These are phyloP conservation scores for Pharmacophagus antenor DNA, from an alignment of 2,888 invertebrate species.

Conservation along the genomic window DNA sequence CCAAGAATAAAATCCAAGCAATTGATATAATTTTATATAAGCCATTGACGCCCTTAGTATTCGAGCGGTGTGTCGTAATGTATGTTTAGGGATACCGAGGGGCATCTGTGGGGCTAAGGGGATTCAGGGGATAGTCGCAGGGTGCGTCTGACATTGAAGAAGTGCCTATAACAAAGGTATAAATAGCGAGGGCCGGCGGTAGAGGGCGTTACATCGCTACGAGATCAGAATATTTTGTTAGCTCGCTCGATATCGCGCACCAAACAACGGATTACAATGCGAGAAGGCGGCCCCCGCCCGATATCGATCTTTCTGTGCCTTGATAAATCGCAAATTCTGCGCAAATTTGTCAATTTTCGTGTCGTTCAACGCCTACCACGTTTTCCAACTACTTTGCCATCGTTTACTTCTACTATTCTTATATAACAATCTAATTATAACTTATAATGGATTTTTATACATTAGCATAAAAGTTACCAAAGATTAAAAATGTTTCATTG, in stretches of 20 bases:
- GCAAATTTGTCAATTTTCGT: conserved; percentile 54
- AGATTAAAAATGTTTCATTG: background rate
- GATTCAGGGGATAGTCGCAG: conserved; percentile 63
- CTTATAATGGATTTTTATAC: no score
- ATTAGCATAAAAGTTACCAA: background rate
- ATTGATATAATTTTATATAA: conserved; percentile 77
- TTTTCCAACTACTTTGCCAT: conserved; percentile 1
- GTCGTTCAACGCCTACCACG: conserved; percentile 34
- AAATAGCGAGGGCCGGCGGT: conserved; percentile 75
- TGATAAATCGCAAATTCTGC: conserved; percentile 66
- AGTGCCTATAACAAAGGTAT: conserved; percentile 82
- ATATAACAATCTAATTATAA: background rate
- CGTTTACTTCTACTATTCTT: background rate
- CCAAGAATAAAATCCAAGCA: conserved; percentile 68
- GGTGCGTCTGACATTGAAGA: conserved; percentile 82
- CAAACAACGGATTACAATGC: conserved; percentile 79
- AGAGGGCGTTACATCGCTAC: conserved; percentile 76
- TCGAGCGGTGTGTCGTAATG: conserved; percentile 73
- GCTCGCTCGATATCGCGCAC: conserved; percentile 55
- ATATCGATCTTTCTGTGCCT: conserved; percentile 59
- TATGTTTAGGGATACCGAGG: conserved; percentile 63
- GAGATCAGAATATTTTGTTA: conserved; percentile 79
- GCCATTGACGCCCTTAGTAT: conserved; percentile 60
- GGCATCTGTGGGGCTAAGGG: conserved; percentile 59
- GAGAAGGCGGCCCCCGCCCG: conserved; percentile 60